phyloP scores from a whole-genome alignment of 2,797 vertebrate species.

The Crossoptilon crossoptilon region DNA sequence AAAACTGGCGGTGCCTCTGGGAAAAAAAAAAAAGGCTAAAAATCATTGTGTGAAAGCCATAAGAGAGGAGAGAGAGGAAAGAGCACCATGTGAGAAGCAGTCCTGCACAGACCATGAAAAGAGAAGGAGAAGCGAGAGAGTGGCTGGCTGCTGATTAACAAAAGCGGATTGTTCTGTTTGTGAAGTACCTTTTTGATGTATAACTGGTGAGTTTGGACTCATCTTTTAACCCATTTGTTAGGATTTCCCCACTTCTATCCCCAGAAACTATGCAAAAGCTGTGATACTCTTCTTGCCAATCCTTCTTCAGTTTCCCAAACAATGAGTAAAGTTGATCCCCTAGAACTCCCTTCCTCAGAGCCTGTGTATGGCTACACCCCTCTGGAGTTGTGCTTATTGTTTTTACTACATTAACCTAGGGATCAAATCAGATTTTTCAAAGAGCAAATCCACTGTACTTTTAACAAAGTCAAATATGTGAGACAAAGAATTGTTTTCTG shows the following conservation, averaged over 20 bases:
- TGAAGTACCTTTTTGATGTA: neutral
- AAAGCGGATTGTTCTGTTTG: neutral
- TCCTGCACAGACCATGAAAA: neutral
- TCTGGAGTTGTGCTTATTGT: neutral
- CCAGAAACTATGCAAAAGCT: neutral
- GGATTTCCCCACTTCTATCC: neutral
- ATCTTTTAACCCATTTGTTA: neutral
- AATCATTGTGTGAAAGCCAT: neutral
- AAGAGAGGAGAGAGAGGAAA: neutral
- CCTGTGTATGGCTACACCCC: neutral
- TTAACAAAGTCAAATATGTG: neutral
- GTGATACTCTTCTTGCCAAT: neutral
- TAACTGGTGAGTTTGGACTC: neutral
- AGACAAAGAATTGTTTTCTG: neutral
- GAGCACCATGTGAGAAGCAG: neutral
- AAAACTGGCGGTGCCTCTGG: neutral
- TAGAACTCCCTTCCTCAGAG: neutral
- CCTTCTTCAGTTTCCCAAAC: neutral
- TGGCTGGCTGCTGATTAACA: neutral
- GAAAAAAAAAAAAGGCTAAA: neutral
- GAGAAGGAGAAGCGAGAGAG: neutral
- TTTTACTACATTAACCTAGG: neutral
- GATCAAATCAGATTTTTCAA: slow-evolving; percentile 10
- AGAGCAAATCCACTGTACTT: neutral
- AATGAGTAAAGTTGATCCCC: neutral